Evolutionary conservation across 2,113 vertebrate species (phyloP).

Genomic region (Calidris pugnax): DNA sequence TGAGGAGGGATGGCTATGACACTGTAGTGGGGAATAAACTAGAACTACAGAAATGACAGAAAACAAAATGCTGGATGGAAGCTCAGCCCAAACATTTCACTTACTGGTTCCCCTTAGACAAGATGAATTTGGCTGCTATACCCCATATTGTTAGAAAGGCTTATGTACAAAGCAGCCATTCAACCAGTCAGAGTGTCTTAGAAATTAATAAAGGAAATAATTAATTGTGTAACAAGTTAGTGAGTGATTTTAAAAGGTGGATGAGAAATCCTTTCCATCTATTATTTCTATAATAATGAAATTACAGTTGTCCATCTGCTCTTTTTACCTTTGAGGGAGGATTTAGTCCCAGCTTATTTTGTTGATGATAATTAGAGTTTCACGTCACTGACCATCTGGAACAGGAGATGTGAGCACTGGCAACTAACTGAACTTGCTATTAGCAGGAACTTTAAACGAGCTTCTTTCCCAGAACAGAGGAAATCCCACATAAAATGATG

Average conservation of each 20-base stretch:
- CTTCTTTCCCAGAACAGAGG: neutral
- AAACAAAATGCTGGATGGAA: neutral
- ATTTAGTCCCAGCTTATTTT: conserved; percentile 55
- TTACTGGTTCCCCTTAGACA: neutral
- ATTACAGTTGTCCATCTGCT: conserved; percentile 56
- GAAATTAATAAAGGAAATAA: neutral
- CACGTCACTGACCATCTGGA: conserved; percentile 60
- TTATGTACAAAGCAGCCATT: neutral
- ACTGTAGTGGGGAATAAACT: neutral
- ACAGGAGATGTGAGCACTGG: conserved; percentile 30
- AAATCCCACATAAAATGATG: neutral
- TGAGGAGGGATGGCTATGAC: neutral
- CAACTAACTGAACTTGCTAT: conserved; percentile 43
- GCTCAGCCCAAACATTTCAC: neutral
- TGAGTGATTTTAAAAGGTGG: neutral
- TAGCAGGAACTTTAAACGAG: conserved; percentile 28
- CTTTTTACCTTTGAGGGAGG: conserved; percentile 58
- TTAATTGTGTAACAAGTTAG: neutral
- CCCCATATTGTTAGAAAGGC: neutral
- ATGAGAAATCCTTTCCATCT: conserved; percentile 1
- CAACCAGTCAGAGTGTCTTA: neutral
- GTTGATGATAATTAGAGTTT: conserved; percentile 53
- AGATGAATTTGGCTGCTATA: neutral
- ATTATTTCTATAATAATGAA: conserved; percentile 49
- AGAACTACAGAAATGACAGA: neutral